Conservation (phyloP, 2,888 invertebrate genomes). For the Chrysolina oricalcia region DNA sequence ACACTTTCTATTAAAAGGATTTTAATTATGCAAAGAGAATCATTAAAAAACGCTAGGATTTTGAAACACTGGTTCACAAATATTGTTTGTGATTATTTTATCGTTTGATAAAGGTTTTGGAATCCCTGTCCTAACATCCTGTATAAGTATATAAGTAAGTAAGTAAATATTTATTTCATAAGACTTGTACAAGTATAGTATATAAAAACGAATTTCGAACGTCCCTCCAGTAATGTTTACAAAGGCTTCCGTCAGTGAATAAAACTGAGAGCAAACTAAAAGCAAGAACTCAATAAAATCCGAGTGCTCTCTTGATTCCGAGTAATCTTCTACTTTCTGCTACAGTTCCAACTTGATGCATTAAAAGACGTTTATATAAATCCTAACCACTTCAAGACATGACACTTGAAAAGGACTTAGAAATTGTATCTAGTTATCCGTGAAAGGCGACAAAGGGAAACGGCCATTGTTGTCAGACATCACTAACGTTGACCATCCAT, state of each 20-base stretch:
- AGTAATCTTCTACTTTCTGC: not conserved
- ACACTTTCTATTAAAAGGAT: no score
- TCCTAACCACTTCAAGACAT: constrained; percentile 28
- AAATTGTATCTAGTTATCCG: constrained; percentile 5
- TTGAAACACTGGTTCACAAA: no score
- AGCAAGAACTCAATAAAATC: not conserved
- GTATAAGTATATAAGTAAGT: no score
- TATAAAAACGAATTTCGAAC: not conserved
- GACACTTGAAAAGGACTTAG: constrained; percentile 21
- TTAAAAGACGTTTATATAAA: constrained; percentile 29
- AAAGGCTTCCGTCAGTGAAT: not conserved
- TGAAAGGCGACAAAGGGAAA: constrained; percentile 9
- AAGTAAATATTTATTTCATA: no score
- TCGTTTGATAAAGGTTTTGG: no score
- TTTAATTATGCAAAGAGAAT: no score
- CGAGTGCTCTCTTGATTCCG: constrained; percentile 4
- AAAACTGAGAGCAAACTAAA: not conserved
- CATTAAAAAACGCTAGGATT: no score
- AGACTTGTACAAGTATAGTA: no score
- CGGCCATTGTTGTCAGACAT: constrained; percentile 8
- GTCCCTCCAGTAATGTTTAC: not conserved
- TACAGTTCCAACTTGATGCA: constrained; percentile 27
- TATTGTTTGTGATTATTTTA: no score
- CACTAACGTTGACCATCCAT: constrained; percentile 8
- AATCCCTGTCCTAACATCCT: no score